A percentile compares a stretch with the other conserved stretches of the same genome.
Evolutionary conservation across 2,888 invertebrate species (phyloP).

Genomic region (Acleris emargana): DNA sequence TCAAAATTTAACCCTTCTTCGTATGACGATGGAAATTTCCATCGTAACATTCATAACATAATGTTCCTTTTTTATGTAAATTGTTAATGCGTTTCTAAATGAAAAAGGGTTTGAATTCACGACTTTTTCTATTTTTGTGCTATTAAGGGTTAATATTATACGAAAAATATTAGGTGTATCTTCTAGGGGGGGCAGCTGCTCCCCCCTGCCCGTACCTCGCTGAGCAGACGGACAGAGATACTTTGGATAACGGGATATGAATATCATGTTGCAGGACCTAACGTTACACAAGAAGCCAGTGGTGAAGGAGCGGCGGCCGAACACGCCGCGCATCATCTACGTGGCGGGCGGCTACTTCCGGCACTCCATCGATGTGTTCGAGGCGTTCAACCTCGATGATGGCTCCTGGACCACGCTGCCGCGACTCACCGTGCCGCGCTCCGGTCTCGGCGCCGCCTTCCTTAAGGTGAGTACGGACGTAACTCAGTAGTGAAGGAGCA

Average conservation of each 20-base stretch:
- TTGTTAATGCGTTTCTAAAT: too few species aligned
- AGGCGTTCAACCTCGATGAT: conserved; percentile 94
- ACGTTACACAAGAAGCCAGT: conserved; percentile 93
- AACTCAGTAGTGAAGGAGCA: conserved; percentile 86
- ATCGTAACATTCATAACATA: too few species aligned
- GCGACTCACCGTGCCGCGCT: conserved; percentile 93
- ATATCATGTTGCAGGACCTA: conserved; percentile 85
- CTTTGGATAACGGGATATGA: background rate
- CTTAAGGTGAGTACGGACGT: conserved; percentile 82
- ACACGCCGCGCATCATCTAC: conserved; percentile 94
- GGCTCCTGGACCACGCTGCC: conserved; percentile 92
- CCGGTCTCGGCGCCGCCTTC: conserved; percentile 94
- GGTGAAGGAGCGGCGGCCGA: conserved; percentile 93
- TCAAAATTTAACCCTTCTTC: too few species aligned
- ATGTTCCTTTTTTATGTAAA: too few species aligned
- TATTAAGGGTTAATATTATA: too few species aligned
- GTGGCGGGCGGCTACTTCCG: conserved; percentile 95
- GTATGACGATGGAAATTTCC: too few species aligned
- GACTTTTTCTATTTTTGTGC: too few species aligned
- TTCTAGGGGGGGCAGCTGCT: too few species aligned
- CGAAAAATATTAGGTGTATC: too few species aligned
- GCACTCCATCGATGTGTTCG: conserved; percentile 93
- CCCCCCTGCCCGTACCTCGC: too few species aligned
- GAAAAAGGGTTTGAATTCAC: too few species aligned
- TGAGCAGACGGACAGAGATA: too few species aligned